Conservation (phyloP, 2,113 vertebrate species). For the Nerophis ophidion region DNA sequence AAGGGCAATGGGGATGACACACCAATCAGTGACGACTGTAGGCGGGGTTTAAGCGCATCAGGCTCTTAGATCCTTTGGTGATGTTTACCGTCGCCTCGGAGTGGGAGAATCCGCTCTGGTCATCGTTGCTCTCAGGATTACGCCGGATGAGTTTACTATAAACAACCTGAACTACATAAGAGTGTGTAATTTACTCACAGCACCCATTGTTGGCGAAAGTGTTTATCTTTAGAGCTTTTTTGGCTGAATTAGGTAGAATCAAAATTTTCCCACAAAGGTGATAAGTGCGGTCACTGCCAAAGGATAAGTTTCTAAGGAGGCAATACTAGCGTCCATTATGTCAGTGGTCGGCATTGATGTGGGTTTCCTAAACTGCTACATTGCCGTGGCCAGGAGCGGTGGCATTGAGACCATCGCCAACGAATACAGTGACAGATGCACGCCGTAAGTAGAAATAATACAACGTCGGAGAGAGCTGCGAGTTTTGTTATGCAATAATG, state of each 20-base stretch:
- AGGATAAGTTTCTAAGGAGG: slow-evolving; percentile 36
- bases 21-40: slow-evolving; percentile 47
- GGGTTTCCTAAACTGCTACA: slow-evolving; percentile 91
- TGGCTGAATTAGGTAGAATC: slow-evolving; percentile 19
- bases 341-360: slow-evolving; percentile 93
- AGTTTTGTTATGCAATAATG: slow-evolving; percentile 55
- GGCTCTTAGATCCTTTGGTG: slow-evolving; percentile 31
- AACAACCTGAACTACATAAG: slow-evolving; percentile 66
- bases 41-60: slow-evolving; percentile 50
- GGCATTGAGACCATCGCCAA: slow-evolving; percentile 94
- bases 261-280: slow-evolving; percentile 30
- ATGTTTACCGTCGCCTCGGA: slow-evolving; percentile 38
- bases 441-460: slow-evolving; percentile 79
- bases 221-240: slow-evolving; percentile 17
- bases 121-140: slow-evolving; percentile 56
- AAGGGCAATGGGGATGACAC: not conserved
- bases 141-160: slow-evolving; percentile 60
- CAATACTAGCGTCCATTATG: slow-evolving; percentile 67
- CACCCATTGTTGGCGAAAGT: slow-evolving; percentile 16
- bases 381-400: slow-evolving; percentile 88
- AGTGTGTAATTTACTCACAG: slow-evolving; percentile 45
- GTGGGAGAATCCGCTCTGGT: slow-evolving; percentile 65
- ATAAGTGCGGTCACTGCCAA: slow-evolving; percentile 38
- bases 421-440: slow-evolving; percentile 96
- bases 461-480: slow-evolving; percentile 24